phyloP scores from a whole-genome alignment of 2,797 vertebrate species.

The Botia almorhae region DNA sequence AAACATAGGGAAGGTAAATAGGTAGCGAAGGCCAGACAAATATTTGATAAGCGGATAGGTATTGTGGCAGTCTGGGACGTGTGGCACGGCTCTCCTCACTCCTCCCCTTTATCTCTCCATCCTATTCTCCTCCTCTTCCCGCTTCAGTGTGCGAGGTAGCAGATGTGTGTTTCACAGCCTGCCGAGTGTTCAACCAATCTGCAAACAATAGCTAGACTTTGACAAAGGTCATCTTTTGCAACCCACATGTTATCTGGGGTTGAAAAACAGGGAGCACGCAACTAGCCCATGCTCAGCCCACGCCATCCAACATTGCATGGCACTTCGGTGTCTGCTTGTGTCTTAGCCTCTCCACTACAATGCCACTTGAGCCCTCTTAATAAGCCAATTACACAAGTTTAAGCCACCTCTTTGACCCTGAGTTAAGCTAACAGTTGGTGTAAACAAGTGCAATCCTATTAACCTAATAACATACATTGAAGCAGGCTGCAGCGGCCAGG shows the following conservation, averaged over 20 bases:
- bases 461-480: conserved; percentile 66
- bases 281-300: conserved; percentile 52
- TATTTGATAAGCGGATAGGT: conserved; percentile 85
- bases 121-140: conserved; percentile 64
- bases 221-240: conserved; percentile 82
- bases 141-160: conserved; percentile 65
- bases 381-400: conserved; percentile 69
- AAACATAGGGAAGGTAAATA: conserved; percentile 87
- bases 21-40: conserved; percentile 87
- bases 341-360: conserved; percentile 53
- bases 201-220: conserved; percentile 82
- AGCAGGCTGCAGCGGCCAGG: conserved; percentile 52
- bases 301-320: conserved; percentile 27
- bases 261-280: conserved; percentile 56
- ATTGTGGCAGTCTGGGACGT: conserved; percentile 73
- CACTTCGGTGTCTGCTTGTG: conserved; percentile 50
- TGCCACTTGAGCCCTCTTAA: conserved; percentile 56
- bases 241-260: conserved; percentile 67
- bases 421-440: conserved; percentile 67
- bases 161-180: conserved; percentile 84
- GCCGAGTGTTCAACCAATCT: conserved; percentile 74
- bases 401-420: conserved; percentile 67
- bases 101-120: conserved; percentile 55
- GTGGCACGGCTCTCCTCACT: conserved; percentile 51
- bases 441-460: conserved; percentile 73